These are phyloP conservation scores for Apolygus lucorum DNA, from an alignment of 1,140 invertebrate species.

Conservation along the genomic window DNA sequence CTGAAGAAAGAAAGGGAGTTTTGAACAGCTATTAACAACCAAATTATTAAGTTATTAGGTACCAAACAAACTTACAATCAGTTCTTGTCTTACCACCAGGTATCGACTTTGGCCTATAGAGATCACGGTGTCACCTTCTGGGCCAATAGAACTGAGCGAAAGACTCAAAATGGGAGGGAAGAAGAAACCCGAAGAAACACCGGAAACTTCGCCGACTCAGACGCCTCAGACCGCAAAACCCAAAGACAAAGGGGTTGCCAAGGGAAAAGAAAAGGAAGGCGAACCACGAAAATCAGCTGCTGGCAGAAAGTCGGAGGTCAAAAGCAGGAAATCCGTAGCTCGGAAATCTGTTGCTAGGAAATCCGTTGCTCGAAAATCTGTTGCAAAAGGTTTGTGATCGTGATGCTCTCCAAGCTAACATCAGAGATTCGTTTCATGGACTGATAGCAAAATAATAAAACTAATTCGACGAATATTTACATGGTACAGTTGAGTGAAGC, in stretches of 20 bases:
- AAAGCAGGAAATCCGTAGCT: conserved; percentile 12
- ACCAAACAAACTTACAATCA: no score
- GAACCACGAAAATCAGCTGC: not conserved
- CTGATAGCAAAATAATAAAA: no score
- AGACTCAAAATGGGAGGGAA: not conserved
- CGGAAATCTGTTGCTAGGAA: conserved; percentile 8
- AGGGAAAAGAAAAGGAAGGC: not conserved
- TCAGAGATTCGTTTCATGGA: no score
- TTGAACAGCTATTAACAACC: no score
- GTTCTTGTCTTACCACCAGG: conserved; percentile 7
- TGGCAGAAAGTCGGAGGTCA: not conserved
- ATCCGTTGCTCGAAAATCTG: not conserved
- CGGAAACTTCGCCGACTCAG: not conserved
- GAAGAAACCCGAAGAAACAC: not conserved
- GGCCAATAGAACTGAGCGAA: not conserved
- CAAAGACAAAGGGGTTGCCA: not conserved
- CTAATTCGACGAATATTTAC: no score
- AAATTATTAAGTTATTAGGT: no score
- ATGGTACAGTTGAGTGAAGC: no score
- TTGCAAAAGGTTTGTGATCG: no score
- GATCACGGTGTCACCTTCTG: conserved; percentile 2
- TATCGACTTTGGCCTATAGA: conserved; percentile 22
- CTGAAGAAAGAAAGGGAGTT: no score
- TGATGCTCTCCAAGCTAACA: no score
- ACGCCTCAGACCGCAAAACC: not conserved